Evolutionary conservation across 2,888 invertebrate species (phyloP).

Genomic region (Willowsia nigromaculata): DNA sequence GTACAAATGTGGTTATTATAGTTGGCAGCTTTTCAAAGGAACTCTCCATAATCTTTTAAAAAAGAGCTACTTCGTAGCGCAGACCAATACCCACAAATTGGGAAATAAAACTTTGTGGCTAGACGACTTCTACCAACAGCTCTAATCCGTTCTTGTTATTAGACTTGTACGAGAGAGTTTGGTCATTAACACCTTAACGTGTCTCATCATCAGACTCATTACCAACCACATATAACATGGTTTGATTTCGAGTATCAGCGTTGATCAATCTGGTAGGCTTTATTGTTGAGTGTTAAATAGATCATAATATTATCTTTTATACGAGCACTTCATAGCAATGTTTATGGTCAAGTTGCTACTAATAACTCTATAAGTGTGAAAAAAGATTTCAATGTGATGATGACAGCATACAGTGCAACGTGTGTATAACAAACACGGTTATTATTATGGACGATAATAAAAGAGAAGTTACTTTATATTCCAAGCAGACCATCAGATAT

Average conservation of each 20-base stretch:
- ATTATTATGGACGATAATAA: constrained; percentile 16
- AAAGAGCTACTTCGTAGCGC: background rate
- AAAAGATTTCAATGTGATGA: background rate
- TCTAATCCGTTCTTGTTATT: constrained; percentile 32
- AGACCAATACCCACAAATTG: background rate
- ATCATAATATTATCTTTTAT: constrained; percentile 21
- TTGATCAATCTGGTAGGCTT: constrained; percentile 47
- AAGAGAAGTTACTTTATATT: constrained; percentile 66
- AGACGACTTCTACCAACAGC: background rate
- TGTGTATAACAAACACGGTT: background rate
- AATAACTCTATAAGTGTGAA: constrained; percentile 8
- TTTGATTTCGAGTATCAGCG: constrained; percentile 36
- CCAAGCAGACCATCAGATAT: constrained; percentile 68
- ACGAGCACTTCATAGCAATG: constrained; percentile 5
- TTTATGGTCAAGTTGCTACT: background rate
- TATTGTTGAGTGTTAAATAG: constrained; percentile 16
- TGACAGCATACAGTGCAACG: background rate
- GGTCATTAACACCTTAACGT: constrained; percentile 68
- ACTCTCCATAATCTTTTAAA: constrained; percentile 34
- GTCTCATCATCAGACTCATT: constrained; percentile 58
- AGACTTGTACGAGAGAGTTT: constrained; percentile 52
- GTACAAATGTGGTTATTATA: background rate
- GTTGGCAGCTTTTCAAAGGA: constrained; percentile 57
- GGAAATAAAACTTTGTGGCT: background rate
- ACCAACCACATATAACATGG: constrained; percentile 24